phyloP scores from a whole-genome alignment of 2,113 vertebrate genomes.

The Salvelinus namaycush region DNA sequence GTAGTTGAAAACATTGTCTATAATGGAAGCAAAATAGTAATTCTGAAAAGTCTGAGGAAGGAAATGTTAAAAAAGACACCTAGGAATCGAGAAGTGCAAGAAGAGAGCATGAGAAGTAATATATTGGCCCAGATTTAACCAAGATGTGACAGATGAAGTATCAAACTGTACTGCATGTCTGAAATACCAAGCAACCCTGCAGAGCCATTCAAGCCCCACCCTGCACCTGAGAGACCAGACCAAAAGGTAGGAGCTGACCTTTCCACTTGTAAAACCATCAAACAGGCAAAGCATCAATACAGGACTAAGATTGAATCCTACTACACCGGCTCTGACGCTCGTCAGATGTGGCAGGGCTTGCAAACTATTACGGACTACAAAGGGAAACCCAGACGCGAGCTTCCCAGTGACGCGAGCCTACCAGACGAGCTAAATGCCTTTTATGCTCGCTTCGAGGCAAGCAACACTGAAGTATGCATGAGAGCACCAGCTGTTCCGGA shows the following conservation, averaged over 20 bases:
- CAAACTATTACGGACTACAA: too few species aligned
- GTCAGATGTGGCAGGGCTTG: too few species aligned
- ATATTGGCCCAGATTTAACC: slow-evolving; percentile 10
- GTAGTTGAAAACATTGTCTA: neutral
- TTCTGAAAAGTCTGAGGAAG: neutral
- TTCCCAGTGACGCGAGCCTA: too few species aligned
- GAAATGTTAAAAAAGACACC: neutral
- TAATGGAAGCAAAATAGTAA: neutral
- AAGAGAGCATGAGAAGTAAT: slow-evolving; percentile 23
- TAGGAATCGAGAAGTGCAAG: slow-evolving; percentile 11
- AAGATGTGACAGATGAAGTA: slow-evolving; percentile 19
- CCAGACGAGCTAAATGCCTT: too few species aligned
- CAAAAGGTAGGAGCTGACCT: slow-evolving; percentile 15
- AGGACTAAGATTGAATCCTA: too few species aligned
- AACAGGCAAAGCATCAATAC: too few species aligned
- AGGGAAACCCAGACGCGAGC: too few species aligned
- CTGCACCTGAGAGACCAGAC: slow-evolving; percentile 8
- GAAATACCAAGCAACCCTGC: slow-evolving; percentile 8
- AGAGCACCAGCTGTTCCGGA: too few species aligned
- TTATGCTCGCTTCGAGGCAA: too few species aligned
- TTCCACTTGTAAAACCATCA: neutral
- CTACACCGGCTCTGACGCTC: too few species aligned
- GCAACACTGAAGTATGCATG: too few species aligned
- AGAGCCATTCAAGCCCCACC: slow-evolving; percentile 6
- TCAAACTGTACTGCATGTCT: slow-evolving; percentile 6